Evolutionary conservation across 92 coral and sea anemone genomes (phyloP).

Genomic region (Actinostola sp.): DNA sequence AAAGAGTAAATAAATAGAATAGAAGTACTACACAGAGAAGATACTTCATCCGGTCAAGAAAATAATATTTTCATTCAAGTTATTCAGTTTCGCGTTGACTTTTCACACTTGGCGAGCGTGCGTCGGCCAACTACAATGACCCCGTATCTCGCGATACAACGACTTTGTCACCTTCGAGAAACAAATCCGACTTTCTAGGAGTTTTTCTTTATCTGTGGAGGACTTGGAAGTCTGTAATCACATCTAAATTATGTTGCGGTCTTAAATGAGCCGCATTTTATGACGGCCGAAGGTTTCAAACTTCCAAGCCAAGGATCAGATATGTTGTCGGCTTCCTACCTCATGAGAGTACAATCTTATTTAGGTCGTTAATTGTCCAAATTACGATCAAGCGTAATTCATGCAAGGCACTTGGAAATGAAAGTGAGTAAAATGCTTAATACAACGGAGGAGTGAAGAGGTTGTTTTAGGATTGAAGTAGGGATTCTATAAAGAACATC

Average conservation of each 20-base stretch:
- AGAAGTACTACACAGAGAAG: neutral
- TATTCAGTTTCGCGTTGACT: conserved; percentile 2
- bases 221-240: neutral
- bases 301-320: neutral
- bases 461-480: neutral
- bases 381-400: neutral
- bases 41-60: conserved; percentile 13
- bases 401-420: neutral
- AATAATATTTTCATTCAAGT: conserved; percentile 5
- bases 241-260: neutral
- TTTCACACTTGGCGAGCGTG: neutral
- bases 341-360: neutral
- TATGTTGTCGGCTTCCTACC: neutral
- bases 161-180: conserved; percentile 13
- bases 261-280: conserved; percentile 10
- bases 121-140: neutral
- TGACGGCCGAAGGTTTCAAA: neutral
- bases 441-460: neutral
- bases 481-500: neutral
- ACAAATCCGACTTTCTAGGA: neutral
- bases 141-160: conserved; percentile 1
- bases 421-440: neutral
- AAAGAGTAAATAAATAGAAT: conserved; percentile 28
- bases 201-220: neutral
- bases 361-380: conserved; percentile 13